phyloP scores from a whole-genome alignment of 2,113 vertebrate genomes.

The Fulmarus glacialis region DNA sequence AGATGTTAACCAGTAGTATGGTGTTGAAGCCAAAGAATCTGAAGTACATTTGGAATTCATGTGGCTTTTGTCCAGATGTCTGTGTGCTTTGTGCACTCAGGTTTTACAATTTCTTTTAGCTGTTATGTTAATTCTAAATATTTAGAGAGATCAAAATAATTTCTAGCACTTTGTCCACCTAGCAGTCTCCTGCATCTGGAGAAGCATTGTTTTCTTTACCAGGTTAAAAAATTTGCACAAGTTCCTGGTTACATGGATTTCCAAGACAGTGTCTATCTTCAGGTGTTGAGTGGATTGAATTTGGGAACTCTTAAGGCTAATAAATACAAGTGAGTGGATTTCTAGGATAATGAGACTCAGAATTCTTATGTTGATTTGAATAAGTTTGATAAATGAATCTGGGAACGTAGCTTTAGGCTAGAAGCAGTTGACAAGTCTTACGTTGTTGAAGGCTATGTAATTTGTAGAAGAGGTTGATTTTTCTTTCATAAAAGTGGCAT shows the following conservation, averaged over 20 bases:
- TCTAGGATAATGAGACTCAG: neutral
- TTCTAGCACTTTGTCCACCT: neutral
- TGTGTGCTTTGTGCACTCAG: neutral
- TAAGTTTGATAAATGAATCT: constrained; percentile 6
- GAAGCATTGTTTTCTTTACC: neutral
- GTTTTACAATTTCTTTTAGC: neutral
- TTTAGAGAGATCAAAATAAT: neutral
- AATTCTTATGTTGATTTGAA: neutral
- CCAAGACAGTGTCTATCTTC: neutral
- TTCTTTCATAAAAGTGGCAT: neutral
- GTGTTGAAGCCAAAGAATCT: neutral
- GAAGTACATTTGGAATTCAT: neutral
- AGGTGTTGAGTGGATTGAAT: neutral
- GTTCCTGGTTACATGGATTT: neutral
- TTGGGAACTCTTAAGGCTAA: neutral
- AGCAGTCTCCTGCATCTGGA: neutral
- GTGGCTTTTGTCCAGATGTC: neutral
- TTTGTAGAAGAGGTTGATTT: neutral
- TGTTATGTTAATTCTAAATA: neutral
- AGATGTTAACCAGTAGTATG: neutral
- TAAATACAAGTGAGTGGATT: neutral
- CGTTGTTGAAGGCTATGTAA: neutral
- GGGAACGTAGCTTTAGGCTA: neutral
- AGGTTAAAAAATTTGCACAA: neutral
- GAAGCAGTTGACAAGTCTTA: neutral